Evolutionary conservation across 2,888 invertebrate species (phyloP), one percentile per base, ranked within the genome.

Genomic region (Stenurella melanura): DNA sequence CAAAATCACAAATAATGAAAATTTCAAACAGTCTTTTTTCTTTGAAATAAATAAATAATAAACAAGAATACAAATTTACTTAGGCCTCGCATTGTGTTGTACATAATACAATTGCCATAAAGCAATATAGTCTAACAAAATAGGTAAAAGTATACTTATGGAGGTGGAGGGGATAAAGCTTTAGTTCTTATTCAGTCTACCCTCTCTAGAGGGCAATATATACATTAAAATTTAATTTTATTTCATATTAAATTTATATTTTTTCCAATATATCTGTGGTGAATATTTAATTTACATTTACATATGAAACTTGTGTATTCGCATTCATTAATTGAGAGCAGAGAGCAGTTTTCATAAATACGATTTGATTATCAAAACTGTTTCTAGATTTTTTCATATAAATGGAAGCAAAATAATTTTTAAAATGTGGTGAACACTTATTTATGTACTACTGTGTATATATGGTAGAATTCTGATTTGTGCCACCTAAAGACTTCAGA

Each of bases 21-120:
- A 60, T 57, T 42, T 64, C 30, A 73, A 34, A 74, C 75, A 75
- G 75, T 75, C 75, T 75, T 75, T 75, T 66, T 72, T 72, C 75
- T 66, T 75, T 72, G 66, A 17, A 63, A 63, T 34, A n/a, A 66
- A 54, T 67, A 61, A 71, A 67, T 34, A 60, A 67, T 34, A 60
- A 67, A 66, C 30, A 54, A 42, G n/a, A 21, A 42, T 66, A 75
- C 70, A 70, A 66, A 70, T 71, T 75, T 71, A 70, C n/a, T 18
- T 75, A 72, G 75, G 75, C 72, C 72, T 56, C 71, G 9, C 42
- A 58, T 19, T 60, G 50, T 17, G 17, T 58, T 58, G 21, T 21
- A 58, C 5, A 12, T 7, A 42, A 42, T 7, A 7, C 12, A 12
- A 50, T n/a, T 50, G 2, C n/a, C 50, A 50, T 50, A 50, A 50